phyloP scores from a whole-genome alignment of 2,113 vertebrate species.

The Heptranchias perlo region DNA sequence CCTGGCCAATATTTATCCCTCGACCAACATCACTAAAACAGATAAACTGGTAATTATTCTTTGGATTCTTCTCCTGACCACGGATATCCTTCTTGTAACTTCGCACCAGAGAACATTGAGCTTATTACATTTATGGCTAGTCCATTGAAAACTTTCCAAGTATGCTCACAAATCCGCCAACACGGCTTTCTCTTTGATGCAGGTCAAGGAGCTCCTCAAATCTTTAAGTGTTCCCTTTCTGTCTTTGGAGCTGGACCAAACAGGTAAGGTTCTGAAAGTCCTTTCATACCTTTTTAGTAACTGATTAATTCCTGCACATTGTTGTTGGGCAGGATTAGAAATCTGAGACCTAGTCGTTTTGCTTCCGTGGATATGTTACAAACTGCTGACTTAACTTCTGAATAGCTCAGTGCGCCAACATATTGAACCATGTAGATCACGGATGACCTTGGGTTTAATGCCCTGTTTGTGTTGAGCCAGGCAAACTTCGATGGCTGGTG shows the following conservation, averaged over 20 bases:
- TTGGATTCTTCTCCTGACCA: no score
- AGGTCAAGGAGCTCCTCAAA: conserved; percentile 50
- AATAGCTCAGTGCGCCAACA: no score
- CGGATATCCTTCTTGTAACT: neutral
- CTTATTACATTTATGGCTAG: neutral
- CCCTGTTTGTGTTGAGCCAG: neutral
- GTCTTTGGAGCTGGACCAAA: conserved; percentile 48
- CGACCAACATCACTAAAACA: no score
- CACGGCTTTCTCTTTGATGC: conserved; percentile 39
- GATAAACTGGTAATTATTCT: no score
- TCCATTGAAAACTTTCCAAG: neutral
- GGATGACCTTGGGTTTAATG: neutral
- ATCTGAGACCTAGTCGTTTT: neutral
- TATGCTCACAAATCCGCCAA: neutral
- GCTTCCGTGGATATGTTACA: neutral
- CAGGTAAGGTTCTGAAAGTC: conserved; percentile 44
- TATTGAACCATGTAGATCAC: neutral
- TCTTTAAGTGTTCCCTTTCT: conserved; percentile 46
- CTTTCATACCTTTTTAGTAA: neutral
- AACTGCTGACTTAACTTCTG: neutral
- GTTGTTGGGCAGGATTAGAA: neutral
- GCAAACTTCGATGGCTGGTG: neutral
- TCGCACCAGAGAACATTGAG: neutral
- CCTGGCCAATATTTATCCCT: no score
- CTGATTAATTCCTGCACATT: neutral